Base-by-base conservation (phyloP, 2,888 invertebrate species). In the Limnephilus marmoratus region DNA sequence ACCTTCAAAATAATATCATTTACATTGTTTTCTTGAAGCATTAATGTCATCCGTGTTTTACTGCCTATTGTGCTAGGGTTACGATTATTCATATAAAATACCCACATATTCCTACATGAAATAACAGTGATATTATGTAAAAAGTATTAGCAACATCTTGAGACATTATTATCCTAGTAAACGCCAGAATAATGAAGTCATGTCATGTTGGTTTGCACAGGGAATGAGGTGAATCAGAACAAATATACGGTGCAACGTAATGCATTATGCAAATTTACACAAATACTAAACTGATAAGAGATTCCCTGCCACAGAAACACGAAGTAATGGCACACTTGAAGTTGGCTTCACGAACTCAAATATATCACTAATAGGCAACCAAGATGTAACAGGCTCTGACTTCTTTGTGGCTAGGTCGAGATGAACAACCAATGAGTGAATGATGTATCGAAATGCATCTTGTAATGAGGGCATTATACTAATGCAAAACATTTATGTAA, bases 201-300 rank as follows among this genome's bases (percentile, higher is more conserved):
- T 89, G 80, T 89, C 88, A 89, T 89, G 88, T 89, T 68, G 68
- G 68, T 68, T 89, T 89, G 88, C 31, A 80, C 88, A 49, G 68
- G 34, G 11, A 89, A 91, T 91, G 86, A 86, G 86, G 81, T 87
- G 86, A 91, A 81, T 91, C 85, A 91, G 86, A 91, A 85, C 81
- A 91, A 91, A 91, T 24, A 91, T 41, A 86, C 85, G 88, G 45
- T 91, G 91, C 91, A 91, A 53, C n/a, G 68, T 81, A 86, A 34
- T 91, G 86, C 91, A 91, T 91, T 34, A 86, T 81, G 85, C 81
- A 81, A 91, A 81, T 81, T 85, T 85, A 29, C 81, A 18, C 86
- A 81, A 85, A 91, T 86, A 87, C 81, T 81, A 31, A 85, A 45
- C 81, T 86, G 91, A 91, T 91, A 91, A 91, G 81, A 68, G 80